Evolutionary conservation across 2,888 invertebrate species (phyloP).

Genomic region (Molorchus minor): DNA sequence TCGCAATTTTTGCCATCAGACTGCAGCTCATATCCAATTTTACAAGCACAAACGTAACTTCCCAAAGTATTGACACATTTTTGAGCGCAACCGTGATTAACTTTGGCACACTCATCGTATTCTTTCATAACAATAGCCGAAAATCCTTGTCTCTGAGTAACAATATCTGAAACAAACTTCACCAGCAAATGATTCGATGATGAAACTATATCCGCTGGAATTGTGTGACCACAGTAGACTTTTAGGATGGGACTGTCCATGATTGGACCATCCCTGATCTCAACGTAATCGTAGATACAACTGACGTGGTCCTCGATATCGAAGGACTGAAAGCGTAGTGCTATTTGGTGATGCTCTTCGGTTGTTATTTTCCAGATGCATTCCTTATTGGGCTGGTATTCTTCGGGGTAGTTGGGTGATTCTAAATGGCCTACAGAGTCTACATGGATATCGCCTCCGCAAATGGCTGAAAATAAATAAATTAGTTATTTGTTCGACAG

Average conservation of each 20-base stretch:
- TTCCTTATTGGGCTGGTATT: slow-evolving; percentile 94
- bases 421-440: slow-evolving; percentile 86
- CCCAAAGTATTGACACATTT: slow-evolving; percentile 91
- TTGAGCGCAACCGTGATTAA: slow-evolving; percentile 96
- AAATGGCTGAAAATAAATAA: slow-evolving; percentile 84
- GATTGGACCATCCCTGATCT: slow-evolving; percentile 88
- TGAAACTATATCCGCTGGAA: slow-evolving; percentile 92
- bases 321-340: slow-evolving; percentile 95
- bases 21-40: slow-evolving; percentile 94
- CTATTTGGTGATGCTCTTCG: slow-evolving; percentile 84
- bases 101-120: slow-evolving; percentile 92
- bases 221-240: slow-evolving; percentile 94
- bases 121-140: slow-evolving; percentile 97
- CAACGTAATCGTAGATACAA: slow-evolving; percentile 97
- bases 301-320: slow-evolving; percentile 99
- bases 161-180: slow-evolving; percentile 95
- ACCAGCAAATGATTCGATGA: slow-evolving; percentile 90
- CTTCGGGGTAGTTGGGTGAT: slow-evolving; percentile 97
- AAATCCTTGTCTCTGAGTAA: slow-evolving; percentile 97
- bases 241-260: slow-evolving; percentile 84
- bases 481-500: no score
- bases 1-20: slow-evolving; percentile 98
- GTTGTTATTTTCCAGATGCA: slow-evolving; percentile 97
- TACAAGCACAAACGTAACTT: slow-evolving; percentile 91
- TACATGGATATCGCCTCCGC: slow-evolving; percentile 84